These are phyloP conservation scores for Lasioglossum vierecki DNA, from an alignment of 2,888 invertebrate species.

Conservation along the genomic window DNA sequence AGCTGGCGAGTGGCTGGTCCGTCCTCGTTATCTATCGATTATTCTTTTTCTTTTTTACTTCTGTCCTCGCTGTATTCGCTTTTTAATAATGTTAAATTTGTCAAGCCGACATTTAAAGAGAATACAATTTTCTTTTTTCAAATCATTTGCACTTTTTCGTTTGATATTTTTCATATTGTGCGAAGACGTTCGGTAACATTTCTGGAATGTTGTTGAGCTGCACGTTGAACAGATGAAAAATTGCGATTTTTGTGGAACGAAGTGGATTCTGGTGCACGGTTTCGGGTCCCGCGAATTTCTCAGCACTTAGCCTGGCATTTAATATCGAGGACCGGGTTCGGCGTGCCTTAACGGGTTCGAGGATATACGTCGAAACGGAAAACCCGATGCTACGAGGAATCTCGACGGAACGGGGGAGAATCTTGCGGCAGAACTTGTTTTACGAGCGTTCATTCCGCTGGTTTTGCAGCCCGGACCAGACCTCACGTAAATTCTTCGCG, in stretches of 20 bases:
- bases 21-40: background rate
- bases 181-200: background rate
- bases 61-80: background rate
- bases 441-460: slow-evolving; percentile 32
- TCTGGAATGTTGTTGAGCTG: background rate
- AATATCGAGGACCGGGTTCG: slow-evolving; percentile 41
- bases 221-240: background rate
- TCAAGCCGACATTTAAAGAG: too few species aligned
- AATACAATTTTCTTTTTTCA: too few species aligned
- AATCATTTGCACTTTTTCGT: too few species aligned
- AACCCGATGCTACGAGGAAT: slow-evolving; percentile 37
- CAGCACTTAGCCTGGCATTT: slow-evolving; percentile 45
- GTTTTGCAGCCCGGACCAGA: background rate
- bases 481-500: slow-evolving; percentile 38
- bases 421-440: slow-evolving; percentile 37
- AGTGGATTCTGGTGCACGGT: background rate
- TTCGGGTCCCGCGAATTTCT: slow-evolving; percentile 10
- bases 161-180: background rate
- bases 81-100: too few species aligned
- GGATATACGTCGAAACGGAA: slow-evolving; percentile 18
- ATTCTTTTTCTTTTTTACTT: background rate
- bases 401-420: slow-evolving; percentile 26
- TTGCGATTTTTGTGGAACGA: background rate
- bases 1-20: background rate
- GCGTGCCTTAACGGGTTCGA: slow-evolving; percentile 23